Conservation (phyloP, 2,113 vertebrate genomes). For the Nerophis ophidion region DNA sequence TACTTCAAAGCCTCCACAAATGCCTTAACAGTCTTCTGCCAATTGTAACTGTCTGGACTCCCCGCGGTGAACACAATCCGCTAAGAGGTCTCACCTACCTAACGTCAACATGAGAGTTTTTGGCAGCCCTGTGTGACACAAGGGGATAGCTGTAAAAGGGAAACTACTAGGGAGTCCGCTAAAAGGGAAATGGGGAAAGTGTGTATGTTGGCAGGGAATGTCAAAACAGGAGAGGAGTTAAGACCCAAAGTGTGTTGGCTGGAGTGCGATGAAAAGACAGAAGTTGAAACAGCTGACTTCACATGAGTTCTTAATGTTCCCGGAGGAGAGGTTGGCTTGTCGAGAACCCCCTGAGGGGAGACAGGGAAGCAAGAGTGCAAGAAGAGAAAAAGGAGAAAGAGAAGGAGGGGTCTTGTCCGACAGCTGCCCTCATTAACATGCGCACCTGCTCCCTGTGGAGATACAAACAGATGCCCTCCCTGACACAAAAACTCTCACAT, state of each 20-base stretch:
- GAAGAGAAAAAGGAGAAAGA: slow-evolving; percentile 36
- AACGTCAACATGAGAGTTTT: slow-evolving; percentile 49
- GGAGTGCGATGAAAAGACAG: slow-evolving; percentile 38
- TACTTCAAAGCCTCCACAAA: slow-evolving; percentile 50
- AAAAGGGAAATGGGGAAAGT: slow-evolving; percentile 6
- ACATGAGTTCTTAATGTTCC: slow-evolving; percentile 62
- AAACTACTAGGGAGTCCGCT: slow-evolving; percentile 24
- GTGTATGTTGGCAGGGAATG: neutral
- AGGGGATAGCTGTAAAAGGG: slow-evolving; percentile 35
- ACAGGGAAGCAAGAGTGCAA: slow-evolving; percentile 36
- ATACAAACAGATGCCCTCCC: slow-evolving; percentile 77
- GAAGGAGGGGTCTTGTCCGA: slow-evolving; percentile 62
- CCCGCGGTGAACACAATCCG: slow-evolving; percentile 32
- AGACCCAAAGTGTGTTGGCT: slow-evolving; percentile 14
- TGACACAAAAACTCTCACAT: slow-evolving; percentile 41
- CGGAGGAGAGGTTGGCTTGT: slow-evolving; percentile 55
- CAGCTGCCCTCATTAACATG: slow-evolving; percentile 85
- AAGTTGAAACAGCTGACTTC: slow-evolving; percentile 71
- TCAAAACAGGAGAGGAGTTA: slow-evolving; percentile 24
- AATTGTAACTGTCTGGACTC: slow-evolving; percentile 48
- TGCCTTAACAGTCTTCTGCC: slow-evolving; percentile 42
- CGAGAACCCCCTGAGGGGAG: slow-evolving; percentile 47
- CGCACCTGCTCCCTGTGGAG: slow-evolving; percentile 86
- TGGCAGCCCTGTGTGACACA: slow-evolving; percentile 38
- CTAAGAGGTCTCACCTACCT: slow-evolving; percentile 49